phyloP scores from a whole-genome alignment of 2,113 vertebrate genomes.

The Apeltes quadracus region DNA sequence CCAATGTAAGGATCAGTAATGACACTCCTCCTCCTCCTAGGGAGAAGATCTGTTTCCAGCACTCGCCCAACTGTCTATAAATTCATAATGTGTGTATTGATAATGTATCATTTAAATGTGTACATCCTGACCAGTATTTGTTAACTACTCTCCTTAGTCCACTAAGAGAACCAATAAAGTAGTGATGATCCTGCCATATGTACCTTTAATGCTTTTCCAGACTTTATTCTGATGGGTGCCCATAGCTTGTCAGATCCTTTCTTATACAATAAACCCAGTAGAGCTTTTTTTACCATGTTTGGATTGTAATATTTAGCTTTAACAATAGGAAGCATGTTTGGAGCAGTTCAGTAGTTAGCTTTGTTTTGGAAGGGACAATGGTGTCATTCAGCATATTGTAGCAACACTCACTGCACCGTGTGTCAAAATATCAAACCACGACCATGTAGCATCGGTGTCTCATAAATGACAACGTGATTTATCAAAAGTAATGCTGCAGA shows the following conservation, averaged over 20 bases:
- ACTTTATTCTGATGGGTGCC: conserved; percentile 15
- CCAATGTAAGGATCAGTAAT: conserved; percentile 32
- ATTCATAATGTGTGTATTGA: conserved; percentile 66
- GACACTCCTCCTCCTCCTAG: conserved; percentile 11
- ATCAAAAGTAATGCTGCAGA: background rate
- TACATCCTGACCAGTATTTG: conserved; percentile 47
- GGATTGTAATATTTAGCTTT: conserved; percentile 34
- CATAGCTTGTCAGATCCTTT: conserved; percentile 48
- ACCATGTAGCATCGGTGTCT: background rate
- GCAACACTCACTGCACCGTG: background rate
- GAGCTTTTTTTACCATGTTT: conserved; percentile 41
- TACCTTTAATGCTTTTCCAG: conserved; percentile 34
- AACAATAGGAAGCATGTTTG: background rate
- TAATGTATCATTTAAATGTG: conserved; percentile 67
- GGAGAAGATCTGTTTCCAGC: conserved; percentile 20
- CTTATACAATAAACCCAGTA: conserved; percentile 43
- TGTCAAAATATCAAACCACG: background rate
- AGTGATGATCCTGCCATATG: conserved; percentile 22
- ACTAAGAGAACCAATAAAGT: conserved; percentile 21
- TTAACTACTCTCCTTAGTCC: conserved; percentile 39
- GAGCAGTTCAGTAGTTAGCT: background rate
- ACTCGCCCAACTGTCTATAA: conserved; percentile 51
- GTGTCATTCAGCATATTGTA: background rate
- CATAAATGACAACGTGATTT: background rate
- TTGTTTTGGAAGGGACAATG: background rate